Percentiles rank a stretch among this genome's conserved stretches.
Evolutionary conservation across 2,797 vertebrate genomes (phyloP).

Genomic region (Silurus lanzhouensis): DNA sequence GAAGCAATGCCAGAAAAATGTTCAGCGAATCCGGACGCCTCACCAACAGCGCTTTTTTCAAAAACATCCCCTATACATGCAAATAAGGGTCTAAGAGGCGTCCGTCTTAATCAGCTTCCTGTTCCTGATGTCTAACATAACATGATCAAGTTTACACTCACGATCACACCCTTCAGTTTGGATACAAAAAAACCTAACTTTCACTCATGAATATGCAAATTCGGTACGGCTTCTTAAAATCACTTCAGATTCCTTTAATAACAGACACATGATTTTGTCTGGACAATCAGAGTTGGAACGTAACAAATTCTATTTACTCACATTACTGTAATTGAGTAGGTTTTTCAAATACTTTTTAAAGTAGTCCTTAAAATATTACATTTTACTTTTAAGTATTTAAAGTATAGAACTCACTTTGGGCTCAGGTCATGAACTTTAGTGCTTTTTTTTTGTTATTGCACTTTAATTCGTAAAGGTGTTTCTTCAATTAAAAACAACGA

Average conservation of each 20-base stretch:
- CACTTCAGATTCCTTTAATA: not conserved
- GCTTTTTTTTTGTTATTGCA: too few relatives aligned
- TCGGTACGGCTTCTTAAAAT: not conserved
- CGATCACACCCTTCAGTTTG: not conserved
- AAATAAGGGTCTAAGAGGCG: constrained; percentile 5
- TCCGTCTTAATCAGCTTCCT: not conserved
- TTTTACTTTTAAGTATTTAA: too few relatives aligned
- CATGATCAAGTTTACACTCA: too few relatives aligned
- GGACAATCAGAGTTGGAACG: too few relatives aligned
- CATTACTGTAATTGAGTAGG: too few relatives aligned
- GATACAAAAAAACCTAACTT: not conserved
- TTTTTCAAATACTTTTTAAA: too few relatives aligned
- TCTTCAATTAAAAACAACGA: too few relatives aligned
- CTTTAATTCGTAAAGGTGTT: too few relatives aligned
- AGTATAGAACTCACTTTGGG: too few relatives aligned
- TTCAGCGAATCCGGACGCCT: constrained; percentile 91
- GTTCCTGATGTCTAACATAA: not conserved
- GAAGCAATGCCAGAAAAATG: constrained; percentile 87
- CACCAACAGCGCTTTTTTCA: constrained; percentile 68
- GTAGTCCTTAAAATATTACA: too few relatives aligned
- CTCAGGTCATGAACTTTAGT: too few relatives aligned
- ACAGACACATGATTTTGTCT: not conserved
- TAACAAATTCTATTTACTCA: too few relatives aligned
- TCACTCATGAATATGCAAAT: not conserved
- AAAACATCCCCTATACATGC: constrained; percentile 61